Conservation (phyloP, 2,797 vertebrate species). For the Sphenodon punctatus region DNA sequence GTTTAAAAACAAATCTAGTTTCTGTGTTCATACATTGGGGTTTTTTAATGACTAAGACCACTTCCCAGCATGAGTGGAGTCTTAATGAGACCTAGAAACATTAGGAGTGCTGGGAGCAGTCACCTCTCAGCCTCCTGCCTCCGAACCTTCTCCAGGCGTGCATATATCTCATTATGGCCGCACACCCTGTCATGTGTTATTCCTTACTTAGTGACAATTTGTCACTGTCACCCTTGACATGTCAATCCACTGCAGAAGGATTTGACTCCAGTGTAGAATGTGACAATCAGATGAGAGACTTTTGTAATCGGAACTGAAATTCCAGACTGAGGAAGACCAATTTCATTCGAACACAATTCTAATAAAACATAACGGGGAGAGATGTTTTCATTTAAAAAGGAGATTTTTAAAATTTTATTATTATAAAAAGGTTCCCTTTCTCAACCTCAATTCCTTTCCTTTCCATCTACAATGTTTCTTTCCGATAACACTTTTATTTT, state of each 20-base stretch:
- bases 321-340: conserved; percentile 68
- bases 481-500: conserved; percentile 76
- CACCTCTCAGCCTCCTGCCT: conserved; percentile 59
- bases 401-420: conserved; percentile 34
- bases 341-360: conserved; percentile 72
- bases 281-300: conserved; percentile 78
- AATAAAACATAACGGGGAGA: conserved; percentile 54
- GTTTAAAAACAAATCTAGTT: conserved; percentile 53
- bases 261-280: conserved; percentile 74
- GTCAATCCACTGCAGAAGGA: conserved; percentile 76
- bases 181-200: conserved; percentile 74
- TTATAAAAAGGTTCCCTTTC: no score
- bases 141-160: conserved; percentile 64
- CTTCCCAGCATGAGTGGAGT: conserved; percentile 33
- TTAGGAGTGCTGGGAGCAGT: conserved; percentile 59
- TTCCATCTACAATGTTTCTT: conserved; percentile 66
- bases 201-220: conserved; percentile 84
- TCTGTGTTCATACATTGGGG: conserved; percentile 14
- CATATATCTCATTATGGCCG: conserved; percentile 77
- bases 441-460: conserved; percentile 24
- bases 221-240: conserved; percentile 82
- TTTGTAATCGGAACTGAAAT: conserved; percentile 79
- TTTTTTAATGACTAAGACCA: conserved; percentile 59
- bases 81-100: conserved; percentile 69
- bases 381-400: conserved; percentile 57